Evolutionary conservation across 2,888 invertebrate species (phyloP), one percentile per base, ranked within the genome.

Genomic region (Ochropleura leucogaster): DNA sequence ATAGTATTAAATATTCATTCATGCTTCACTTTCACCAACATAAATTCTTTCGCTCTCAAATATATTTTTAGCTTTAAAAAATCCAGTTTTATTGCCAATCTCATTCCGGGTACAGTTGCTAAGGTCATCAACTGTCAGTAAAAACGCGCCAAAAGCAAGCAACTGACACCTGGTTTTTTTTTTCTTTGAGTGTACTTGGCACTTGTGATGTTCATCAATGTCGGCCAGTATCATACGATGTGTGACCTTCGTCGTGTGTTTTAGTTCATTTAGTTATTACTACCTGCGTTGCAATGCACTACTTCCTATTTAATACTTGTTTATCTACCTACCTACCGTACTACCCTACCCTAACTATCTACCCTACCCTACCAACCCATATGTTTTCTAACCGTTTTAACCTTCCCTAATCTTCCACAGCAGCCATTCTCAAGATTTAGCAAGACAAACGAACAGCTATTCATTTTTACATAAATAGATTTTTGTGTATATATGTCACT

Each of bases 101-200:
- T 55, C n/a, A 74, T 51, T 70, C n/a, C 12, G n/a, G 12, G 42
- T 16, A 18, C 18, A 53, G 16, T 66, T 66, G 51, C 42, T 59
- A 69, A 49, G 53, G 63, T 55, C 49, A 68, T 44, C 55, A 64
- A 14, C 18, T 30, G 14, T 51, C 18, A 44, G 51, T 16, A 44
- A 63, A 74, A 66, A 42, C 47, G 30, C 53, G 47, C 16, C 47
- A 59, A 53, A 20, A 18, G 53, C 53, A 68, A 67, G 71, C 47
- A 72, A 63, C 51, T 71, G 60, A 65, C 55, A 65, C 30, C 40
- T 71, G 49, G 53, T 40, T 47, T 60, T 80, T 44, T 67, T 18
- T 60, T 18, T 47, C 51, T 72, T 42, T 14, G 12, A 40, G 20
- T 57, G 42, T 60, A 65, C 55, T 82, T 80, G 78, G 67, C 78